Evolutionary conservation across 2,797 vertebrate species (phyloP).

Genomic region (Phataginus tetradactyla): DNA sequence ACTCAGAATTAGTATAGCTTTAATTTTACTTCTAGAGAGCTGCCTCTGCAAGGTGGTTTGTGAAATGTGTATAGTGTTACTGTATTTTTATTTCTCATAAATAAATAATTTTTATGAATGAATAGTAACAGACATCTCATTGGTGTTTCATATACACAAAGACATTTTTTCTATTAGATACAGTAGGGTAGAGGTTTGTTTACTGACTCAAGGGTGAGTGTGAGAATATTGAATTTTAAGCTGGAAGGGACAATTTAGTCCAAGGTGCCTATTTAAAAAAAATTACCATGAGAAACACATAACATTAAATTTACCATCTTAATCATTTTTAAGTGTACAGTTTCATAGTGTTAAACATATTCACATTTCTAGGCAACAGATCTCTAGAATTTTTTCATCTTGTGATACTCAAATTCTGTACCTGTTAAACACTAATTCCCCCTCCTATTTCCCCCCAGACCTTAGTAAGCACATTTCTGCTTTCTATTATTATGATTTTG

Average conservation of each 20-base stretch:
- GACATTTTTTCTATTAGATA: neutral
- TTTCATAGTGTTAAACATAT: neutral
- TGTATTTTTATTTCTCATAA: constrained; percentile 28
- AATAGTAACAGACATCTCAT: neutral
- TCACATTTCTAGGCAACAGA: neutral
- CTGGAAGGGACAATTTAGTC: neutral
- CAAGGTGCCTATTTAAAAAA: neutral
- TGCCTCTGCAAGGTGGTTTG: neutral
- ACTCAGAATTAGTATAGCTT: constrained; percentile 26
- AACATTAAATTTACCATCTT: neutral
- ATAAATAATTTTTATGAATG: neutral
- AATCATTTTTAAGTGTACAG: neutral
- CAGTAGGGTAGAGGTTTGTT: neutral
- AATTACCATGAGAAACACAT: neutral
- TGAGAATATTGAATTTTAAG: neutral
- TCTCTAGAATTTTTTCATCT: neutral
- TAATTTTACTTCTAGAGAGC: constrained; percentile 1
- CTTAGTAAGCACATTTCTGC: neutral
- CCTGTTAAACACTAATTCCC: neutral
- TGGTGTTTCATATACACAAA: neutral
- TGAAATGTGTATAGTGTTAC: neutral
- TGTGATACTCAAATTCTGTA: neutral
- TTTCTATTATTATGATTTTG: neutral
- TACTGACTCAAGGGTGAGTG: neutral
- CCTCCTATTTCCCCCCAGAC: neutral